phyloP scores from a whole-genome alignment of 2,113 vertebrate genomes.

The Daubentonia madagascariensis region DNA sequence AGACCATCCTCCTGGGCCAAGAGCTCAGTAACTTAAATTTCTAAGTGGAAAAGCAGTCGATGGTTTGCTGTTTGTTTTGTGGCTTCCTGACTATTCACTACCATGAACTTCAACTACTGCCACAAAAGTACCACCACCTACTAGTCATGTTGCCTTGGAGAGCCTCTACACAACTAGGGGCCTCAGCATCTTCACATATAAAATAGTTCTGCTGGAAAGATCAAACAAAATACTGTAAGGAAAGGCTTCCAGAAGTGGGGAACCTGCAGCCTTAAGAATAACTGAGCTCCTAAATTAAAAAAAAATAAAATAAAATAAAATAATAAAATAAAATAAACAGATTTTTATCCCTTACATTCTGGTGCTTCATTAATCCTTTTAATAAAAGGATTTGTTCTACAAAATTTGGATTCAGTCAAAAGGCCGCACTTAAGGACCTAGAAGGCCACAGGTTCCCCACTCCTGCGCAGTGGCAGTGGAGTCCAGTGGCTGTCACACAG shows the following conservation, averaged over 20 bases:
- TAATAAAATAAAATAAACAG: too few species aligned
- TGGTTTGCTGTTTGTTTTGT: neutral
- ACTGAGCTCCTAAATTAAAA: too few species aligned
- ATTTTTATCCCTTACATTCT: too few species aligned
- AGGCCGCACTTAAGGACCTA: too few species aligned
- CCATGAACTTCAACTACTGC: too few species aligned
- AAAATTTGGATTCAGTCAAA: too few species aligned
- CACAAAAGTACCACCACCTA: rapidly evolving
- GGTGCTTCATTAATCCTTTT: too few species aligned
- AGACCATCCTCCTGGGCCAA: neutral
- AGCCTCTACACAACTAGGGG: neutral
- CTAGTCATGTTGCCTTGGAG: neutral
- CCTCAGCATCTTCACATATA: neutral
- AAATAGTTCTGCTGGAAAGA: neutral
- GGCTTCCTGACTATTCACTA: neutral
- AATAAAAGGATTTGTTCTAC: too few species aligned
- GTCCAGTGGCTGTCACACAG: rapidly evolving
- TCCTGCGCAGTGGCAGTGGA: too few species aligned
- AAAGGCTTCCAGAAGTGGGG: neutral
- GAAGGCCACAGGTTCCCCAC: too few species aligned
- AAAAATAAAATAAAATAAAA: too few species aligned
- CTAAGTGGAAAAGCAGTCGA: neutral
- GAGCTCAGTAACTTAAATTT: neutral
- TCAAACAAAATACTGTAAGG: rapidly evolving
- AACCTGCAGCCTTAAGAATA: too few species aligned